Evolutionary conservation across 2,888 invertebrate genomes (phyloP).

Genomic region (Coleophora flavipennella): DNA sequence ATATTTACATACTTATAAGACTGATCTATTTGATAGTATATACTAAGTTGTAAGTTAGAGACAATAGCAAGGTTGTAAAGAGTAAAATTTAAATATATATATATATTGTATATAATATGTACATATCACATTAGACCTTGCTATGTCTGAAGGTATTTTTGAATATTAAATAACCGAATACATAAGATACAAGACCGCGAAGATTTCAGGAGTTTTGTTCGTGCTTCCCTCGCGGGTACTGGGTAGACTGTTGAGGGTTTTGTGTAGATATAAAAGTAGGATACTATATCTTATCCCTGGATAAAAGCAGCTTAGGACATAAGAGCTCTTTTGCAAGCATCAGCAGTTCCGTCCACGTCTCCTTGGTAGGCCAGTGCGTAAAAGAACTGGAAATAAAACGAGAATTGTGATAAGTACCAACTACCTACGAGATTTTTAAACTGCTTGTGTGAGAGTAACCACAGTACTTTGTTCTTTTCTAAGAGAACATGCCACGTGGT

Average conservation of each 20-base stretch:
- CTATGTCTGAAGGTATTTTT: slow-evolving; percentile 5
- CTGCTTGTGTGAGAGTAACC: no score
- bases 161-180: slow-evolving; percentile 13
- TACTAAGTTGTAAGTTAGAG: no score
- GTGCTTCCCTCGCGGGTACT: no score
- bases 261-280: neutral
- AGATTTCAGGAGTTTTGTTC: slow-evolving; percentile 4
- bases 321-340: slow-evolving; percentile 27
- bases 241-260: neutral
- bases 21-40: slow-evolving; percentile 14
- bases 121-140: neutral
- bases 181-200: slow-evolving; percentile 4
- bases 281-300: slow-evolving; percentile 17
- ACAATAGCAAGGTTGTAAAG: slow-evolving; percentile 9
- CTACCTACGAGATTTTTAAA: no score
- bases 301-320: slow-evolving; percentile 6
- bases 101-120: slow-evolving; percentile 1
- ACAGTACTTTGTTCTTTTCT: no score
- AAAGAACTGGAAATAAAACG: slow-evolving; percentile 33
- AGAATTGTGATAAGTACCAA: no score
- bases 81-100: slow-evolving; percentile 7
- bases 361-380: slow-evolving; percentile 21
- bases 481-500: no score
- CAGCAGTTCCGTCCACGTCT: slow-evolving; percentile 23
- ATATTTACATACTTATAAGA: slow-evolving; percentile 42